These are phyloP conservation scores for Pseudomyrmex concolor DNA, from an alignment of 1,140 invertebrate species.

Conservation along the genomic window DNA sequence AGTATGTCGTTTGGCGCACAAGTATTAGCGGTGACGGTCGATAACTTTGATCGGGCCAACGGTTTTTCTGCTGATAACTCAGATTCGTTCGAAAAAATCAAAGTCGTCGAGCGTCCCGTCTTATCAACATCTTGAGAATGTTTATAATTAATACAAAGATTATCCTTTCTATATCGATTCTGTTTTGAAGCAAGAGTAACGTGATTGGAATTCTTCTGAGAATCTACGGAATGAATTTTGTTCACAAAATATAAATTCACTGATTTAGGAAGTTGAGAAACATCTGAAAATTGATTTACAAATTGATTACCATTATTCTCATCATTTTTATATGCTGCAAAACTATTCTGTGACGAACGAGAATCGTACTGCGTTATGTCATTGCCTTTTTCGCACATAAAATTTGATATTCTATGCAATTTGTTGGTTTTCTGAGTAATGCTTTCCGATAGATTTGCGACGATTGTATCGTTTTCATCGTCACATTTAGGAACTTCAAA, in stretches of 20 bases:
- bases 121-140: not conserved
- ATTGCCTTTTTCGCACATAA: not conserved
- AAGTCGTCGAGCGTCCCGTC: not conserved
- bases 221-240: not conserved
- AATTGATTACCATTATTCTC: not conserved
- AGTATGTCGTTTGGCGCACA: not conserved
- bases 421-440: not conserved
- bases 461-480: not conserved
- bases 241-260: not conserved
- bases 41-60: not conserved
- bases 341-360: slow-evolving; percentile 1
- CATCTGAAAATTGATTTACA: not conserved
- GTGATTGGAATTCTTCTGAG: not conserved
- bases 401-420: not conserved
- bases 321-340: not conserved
- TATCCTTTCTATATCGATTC: not conserved
- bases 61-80: not conserved
- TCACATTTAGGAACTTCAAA: slow-evolving; percentile 21
- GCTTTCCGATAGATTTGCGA: not conserved
- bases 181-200: not conserved
- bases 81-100: not conserved
- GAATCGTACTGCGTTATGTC: not conserved
- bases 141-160: not conserved
- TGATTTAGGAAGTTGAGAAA: not conserved
- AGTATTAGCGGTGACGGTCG: not conserved